Base-by-base conservation (phyloP, 2,113 vertebrate genomes). In the Limanda limanda region DNA sequence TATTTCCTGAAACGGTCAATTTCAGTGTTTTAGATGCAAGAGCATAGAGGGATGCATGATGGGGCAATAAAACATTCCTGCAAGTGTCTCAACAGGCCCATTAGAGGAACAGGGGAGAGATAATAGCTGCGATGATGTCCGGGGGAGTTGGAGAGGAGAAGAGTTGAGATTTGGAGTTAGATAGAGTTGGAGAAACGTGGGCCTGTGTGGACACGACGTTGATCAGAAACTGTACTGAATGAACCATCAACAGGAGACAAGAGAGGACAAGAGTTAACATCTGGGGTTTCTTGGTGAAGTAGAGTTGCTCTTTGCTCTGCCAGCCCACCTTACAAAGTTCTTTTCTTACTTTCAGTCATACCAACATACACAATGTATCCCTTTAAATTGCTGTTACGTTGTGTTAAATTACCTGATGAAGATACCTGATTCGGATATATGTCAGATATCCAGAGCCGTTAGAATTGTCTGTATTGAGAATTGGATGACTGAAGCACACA, bases 41-140 rank as follows among this genome's bases (percentile, higher is more conserved):
- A 68, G 23, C 57, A n/a, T 21, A 24, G 21, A 35, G 48, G 56
- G 24, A 24, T 42, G 24, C 76, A 42, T 63, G 83, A 74, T 69
- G 27, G 74, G 42, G 68, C 71, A 17, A 52, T 42, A 48, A 73
- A 71, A 55, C 81, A 72, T 89, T 89, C 85, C 81, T 70, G 59
- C 24, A 61, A 78, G 12, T 82, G 83, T 82, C 76, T 83, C 65
- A 74, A 81, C 86, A 89, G 64, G 54, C 56, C 72, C 15, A 20
- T 55, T 47, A 54, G 17, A 62, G 37, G 11, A 60, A 55, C 7
- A 40, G 13, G 9, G 55, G 40, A 3, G 9, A 20, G 4, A 14
- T 72, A 21, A 54, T 35, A 24, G 4, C 17, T 60, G n/a, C 6
- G 6, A 7, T 31, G 31, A 31, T 31, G 31, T 31, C 7, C 31